Evolutionary conservation across 2,888 invertebrate genomes (phyloP).

Genomic region (Parnassius mnemosyne): DNA sequence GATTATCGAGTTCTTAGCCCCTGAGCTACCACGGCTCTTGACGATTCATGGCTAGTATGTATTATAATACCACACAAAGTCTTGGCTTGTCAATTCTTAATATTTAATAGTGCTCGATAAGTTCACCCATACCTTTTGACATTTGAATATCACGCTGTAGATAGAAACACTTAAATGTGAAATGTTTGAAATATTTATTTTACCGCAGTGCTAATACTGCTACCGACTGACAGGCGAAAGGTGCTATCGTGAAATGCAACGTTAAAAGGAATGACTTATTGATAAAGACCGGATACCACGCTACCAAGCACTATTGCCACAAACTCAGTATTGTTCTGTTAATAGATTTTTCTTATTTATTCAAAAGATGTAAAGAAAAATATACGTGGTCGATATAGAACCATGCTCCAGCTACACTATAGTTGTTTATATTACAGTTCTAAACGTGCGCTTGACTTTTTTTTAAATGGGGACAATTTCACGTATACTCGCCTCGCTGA

Average conservation of each 20-base stretch:
- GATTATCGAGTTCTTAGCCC: no score
- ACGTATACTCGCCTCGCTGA: no score
- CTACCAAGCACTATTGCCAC: slow-evolving; percentile 1
- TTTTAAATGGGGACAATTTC: no score
- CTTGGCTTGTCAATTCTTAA: slow-evolving; percentile 1
- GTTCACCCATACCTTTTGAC: not conserved
- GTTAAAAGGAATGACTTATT: slow-evolving; percentile 5
- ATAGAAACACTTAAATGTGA: slow-evolving; percentile 14
- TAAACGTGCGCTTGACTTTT: no score
- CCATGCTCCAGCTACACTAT: no score
- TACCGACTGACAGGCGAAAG: not conserved
- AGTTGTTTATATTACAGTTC: no score
- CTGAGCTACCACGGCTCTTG: no score
- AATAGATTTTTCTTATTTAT: not conserved
- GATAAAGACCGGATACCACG: slow-evolving; percentile 13
- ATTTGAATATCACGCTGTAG: slow-evolving; percentile 5
- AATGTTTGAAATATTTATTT: slow-evolving; percentile 6
- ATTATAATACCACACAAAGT: no score
- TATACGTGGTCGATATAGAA: no score
- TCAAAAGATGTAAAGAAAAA: no score
- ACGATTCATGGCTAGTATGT: no score
- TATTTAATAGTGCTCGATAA: not conserved
- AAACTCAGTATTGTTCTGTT: not conserved
- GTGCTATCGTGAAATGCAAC: slow-evolving; percentile 12
- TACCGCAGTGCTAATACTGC: not conserved